Percentiles rank a stretch among this genome's conserved stretches.
These are phyloP conservation scores for Paelopatides confundens DNA, from an alignment of 53 echinoderm and acorn worm genomes.

Conservation along the genomic window DNA sequence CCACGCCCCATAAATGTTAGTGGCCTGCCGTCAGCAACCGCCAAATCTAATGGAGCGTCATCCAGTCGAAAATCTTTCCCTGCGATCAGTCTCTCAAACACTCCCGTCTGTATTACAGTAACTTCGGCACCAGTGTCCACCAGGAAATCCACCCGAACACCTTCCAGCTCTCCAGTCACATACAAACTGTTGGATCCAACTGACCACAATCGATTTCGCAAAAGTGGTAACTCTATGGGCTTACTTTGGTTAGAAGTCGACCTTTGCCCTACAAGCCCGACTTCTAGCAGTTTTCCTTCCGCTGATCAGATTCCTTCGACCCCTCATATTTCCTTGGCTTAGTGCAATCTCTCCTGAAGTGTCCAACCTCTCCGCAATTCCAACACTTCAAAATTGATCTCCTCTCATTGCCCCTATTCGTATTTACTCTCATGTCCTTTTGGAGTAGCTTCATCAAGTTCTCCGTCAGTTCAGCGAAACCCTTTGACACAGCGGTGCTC, in stretches of 20 bases:
- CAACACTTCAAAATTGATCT: background rate
- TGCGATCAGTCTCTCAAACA: background rate
- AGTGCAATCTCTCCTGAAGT: background rate
- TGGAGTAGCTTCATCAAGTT: background rate
- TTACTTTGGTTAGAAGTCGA: background rate
- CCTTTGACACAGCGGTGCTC: background rate
- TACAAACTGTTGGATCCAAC: conserved; percentile 20
- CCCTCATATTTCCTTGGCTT: background rate
- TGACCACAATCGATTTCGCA: background rate
- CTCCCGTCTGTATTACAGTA: background rate
- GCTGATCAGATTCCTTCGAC: background rate
- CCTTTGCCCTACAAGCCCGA: background rate
- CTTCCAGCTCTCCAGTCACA: background rate
- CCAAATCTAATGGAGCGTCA: background rate
- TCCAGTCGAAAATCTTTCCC: background rate
- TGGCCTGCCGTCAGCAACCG: background rate
- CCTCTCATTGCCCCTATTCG: no score
- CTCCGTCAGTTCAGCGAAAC: background rate
- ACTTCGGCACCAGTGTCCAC: conserved; percentile 11
- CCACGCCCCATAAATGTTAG: background rate
- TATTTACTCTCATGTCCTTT: background rate
- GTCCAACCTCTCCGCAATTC: conserved; percentile 14
- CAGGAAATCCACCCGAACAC: conserved; percentile 20
- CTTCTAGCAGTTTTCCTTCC: background rate
- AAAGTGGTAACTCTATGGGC: background rate